Conservation (phyloP, 1,140 invertebrate genomes). For the Hypothenemus hampei region DNA sequence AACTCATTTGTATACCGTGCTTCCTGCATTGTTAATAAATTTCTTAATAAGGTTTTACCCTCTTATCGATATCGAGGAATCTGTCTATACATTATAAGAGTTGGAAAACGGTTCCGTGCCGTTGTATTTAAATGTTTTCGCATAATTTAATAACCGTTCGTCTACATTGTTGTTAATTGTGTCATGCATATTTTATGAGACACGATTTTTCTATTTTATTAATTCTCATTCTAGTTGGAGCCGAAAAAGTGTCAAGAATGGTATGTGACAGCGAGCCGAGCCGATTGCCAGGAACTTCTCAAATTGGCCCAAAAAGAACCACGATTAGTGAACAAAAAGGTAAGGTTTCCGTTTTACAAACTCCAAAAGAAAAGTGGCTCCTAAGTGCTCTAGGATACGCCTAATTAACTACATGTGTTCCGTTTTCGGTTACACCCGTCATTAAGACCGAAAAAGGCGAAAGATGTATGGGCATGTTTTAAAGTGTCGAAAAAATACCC, state of each 20-base stretch:
- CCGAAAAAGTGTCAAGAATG: slow-evolving; percentile 72
- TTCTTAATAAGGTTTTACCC: slow-evolving; percentile 23
- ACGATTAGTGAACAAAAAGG: slow-evolving; percentile 74
- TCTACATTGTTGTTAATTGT: slow-evolving; percentile 18
- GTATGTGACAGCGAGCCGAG: slow-evolving; percentile 74
- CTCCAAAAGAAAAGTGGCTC: slow-evolving; percentile 4
- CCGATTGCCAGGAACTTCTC: slow-evolving; percentile 75
- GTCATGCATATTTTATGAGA: slow-evolving; percentile 13
- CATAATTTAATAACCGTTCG: slow-evolving; percentile 21
- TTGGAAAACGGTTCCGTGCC: slow-evolving; percentile 14
- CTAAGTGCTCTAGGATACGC: slow-evolving; percentile 21
- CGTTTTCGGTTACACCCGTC: slow-evolving; percentile 15
- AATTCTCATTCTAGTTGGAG: slow-evolving; percentile 46
- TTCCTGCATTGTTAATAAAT: slow-evolving; percentile 24
- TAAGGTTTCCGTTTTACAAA: slow-evolving; percentile 47
- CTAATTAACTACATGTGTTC: slow-evolving; percentile 25
- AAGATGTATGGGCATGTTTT: slow-evolving; percentile 22
- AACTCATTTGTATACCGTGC: slow-evolving; percentile 25
- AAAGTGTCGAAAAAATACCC: slow-evolving; percentile 20
- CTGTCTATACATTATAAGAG: slow-evolving; percentile 19
- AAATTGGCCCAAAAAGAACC: slow-evolving; percentile 78
- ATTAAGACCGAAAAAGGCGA: slow-evolving; percentile 5
- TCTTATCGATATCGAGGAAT: slow-evolving; percentile 23
- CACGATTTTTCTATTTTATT: background rate
- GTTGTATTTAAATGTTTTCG: slow-evolving; percentile 22